Base-by-base conservation (phyloP, 1,140 invertebrate species). In the Tetragonula clypearis region DNA sequence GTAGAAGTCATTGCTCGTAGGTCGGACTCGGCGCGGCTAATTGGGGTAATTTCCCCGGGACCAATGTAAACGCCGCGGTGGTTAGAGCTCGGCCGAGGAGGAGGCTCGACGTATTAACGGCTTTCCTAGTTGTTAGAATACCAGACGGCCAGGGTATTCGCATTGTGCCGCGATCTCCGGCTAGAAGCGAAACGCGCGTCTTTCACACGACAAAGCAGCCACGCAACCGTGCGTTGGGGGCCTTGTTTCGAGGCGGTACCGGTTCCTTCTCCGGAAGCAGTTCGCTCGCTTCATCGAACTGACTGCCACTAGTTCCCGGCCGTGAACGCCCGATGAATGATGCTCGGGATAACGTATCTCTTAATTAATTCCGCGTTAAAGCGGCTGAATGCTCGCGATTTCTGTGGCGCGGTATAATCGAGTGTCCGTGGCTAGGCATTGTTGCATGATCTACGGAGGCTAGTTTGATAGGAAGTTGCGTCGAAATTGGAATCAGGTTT, bases 21-120 rank as follows among this genome's bases (percentile, higher is more conserved):
- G 77, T 78, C 65, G 74, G 41, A 78, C 78, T 83, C 76, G 71
- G 73, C 73, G n/a, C 82, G 86, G 86, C 83, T 92, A 92, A 92
- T 92, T 92, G 87, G 87, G 84, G 87, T 92, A 92, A 92, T 92
- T 92, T 92, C 86, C 84, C 75, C 85, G 75, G 85, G 87, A 90
- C 89, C 84, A 86, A 88, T 91, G 90, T 92, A 92, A 92, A 92
- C 92, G 92, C 85, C 85, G 85, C 81, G 86, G 6, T 87, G 87
- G 78, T 86, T 86, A 85, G 68, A 66, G 73, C 66, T 73, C 68
- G 79, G 82, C 26, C 65, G 26, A 66, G 85, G 85, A 87, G 86
- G 88, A 87, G 73, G 86, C 79, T 85, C 88, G 86, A 92, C 89
- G 86, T 90, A 90, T 90, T 90, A 85, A 77, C 60, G 68, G 71